Evolutionary conservation across 2,888 invertebrate genomes (phyloP), one percentile per base, ranked within the genome.

Genomic region (Stenotaenia linearis): DNA sequence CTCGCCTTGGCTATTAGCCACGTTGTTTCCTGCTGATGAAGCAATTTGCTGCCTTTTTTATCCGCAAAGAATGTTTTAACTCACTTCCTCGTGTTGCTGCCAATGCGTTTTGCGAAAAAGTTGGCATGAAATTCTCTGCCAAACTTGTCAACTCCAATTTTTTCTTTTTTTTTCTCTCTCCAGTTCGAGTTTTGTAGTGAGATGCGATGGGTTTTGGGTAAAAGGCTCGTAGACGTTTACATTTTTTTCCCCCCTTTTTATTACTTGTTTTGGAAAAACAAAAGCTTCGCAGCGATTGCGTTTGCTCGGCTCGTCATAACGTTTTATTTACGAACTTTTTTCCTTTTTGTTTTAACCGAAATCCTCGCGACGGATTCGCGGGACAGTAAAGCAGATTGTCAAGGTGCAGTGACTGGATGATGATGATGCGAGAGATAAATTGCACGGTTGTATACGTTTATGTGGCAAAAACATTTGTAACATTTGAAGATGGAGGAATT

Each of bases 1-100:
- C n/a, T 61, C 15, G 61, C 25, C 28, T 61, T 61, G 61, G 61
- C 61, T 61, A 61, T 61, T 61, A 61, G 61, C 61, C 61, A 61
- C 28, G 28, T 61, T 23, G 28, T 61, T 61, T 61, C 61, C 61
- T 61, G 61, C 61, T 61, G 61, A 61, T 61, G 61, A 61, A 61
- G 61, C 61, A 61, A 61, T 61, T 61, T 61, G 23, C 23, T 25
- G 23, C 25, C 25, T 61, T 61, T 18, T 56, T 56, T 15, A 5
- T 18, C 32, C 32, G 5, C 32, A 15, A 61, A 61, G 61, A 28
- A 61, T 25, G 61, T 61, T 61, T 61, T 61, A 61, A 61, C 61
- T 61, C 61, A 61, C 61, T 61, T 25, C 25, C 61, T 61, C 56
- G 25, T 61, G 25, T 1, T 23, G 61, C 61, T 61, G 61, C 61